A percentile compares a stretch with the other conserved stretches of the same genome.
phyloP scores from a whole-genome alignment of 2,888 invertebrate species.

The Megamerina dolium region DNA sequence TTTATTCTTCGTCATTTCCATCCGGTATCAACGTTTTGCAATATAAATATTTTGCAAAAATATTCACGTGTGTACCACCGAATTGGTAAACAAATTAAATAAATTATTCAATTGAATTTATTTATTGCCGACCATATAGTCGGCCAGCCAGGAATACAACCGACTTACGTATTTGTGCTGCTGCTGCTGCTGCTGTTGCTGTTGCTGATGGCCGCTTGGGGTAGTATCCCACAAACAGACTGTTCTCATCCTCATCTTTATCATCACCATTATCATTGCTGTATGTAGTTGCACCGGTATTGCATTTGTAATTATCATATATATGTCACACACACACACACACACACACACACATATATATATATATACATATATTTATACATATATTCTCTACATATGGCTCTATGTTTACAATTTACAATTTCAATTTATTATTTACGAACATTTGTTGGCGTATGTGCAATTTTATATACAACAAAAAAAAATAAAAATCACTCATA shows the following conservation, averaged over 20 bases:
- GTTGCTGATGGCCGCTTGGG: not conserved
- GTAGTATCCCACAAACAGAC: not conserved
- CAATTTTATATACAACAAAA: too few species aligned
- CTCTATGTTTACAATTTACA: too few species aligned
- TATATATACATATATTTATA: not conserved
- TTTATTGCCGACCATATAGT: conserved; percentile 32
- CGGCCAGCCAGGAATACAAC: conserved; percentile 5
- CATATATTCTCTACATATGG: too few species aligned
- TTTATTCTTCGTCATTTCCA: not conserved
- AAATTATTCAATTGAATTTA: conserved; percentile 46
- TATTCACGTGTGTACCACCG: conserved; percentile 21
- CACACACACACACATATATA: not conserved
- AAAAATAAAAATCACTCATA: too few species aligned
- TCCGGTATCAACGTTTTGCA: not conserved
- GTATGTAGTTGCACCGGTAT: conserved; percentile 3
- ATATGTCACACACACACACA: not conserved
- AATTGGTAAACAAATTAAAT: conserved; percentile 42
- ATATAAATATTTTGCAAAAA: not conserved
- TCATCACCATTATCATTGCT: conserved; percentile 4
- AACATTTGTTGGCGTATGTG: too few species aligned
- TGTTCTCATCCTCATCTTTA: too few species aligned
- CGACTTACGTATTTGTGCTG: conserved; percentile 31
- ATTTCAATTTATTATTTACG: too few species aligned
- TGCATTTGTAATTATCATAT: too few species aligned
- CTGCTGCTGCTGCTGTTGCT: not conserved